These are phyloP conservation scores for Maconellicoccus hirsutus DNA, from an alignment of 1,140 invertebrate species.

Conservation along the genomic window DNA sequence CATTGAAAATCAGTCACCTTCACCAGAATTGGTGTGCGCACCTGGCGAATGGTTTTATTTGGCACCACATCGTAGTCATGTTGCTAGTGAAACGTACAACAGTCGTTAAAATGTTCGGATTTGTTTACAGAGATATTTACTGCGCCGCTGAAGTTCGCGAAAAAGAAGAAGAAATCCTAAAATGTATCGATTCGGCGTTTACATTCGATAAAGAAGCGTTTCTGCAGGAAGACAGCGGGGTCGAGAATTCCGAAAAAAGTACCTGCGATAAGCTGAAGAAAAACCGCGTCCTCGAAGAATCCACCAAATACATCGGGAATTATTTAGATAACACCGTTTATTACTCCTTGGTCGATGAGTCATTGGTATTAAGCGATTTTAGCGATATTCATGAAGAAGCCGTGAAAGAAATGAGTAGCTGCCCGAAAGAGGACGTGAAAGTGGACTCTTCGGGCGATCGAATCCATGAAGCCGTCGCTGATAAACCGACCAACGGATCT, in stretches of 20 bases:
- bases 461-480: not conserved
- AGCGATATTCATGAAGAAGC: conserved; percentile 14
- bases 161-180: conserved; percentile 13
- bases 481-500: not conserved
- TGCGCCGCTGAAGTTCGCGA: not conserved
- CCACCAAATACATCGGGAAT: not conserved
- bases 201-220: not conserved
- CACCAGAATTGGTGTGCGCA: too few relatives aligned
- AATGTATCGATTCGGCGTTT: conserved; percentile 6
- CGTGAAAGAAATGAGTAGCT: not conserved
- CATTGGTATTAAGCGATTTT: conserved; percentile 6
- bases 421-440: not conserved
- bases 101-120: not conserved
- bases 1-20: not conserved
- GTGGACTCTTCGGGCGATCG: not conserved
- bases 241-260: not conserved
- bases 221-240: not conserved
- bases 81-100: not conserved
- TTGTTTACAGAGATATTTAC: not conserved
- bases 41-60: not conserved
- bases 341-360: not conserved
- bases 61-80: not conserved
- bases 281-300: not conserved
- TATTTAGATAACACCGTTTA: not conserved
- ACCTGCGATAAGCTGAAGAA: not conserved